A percentile compares a stretch with the other conserved stretches of the same genome.
Conservation (phyloP, 2,888 invertebrate genomes). For the Euphydryas editha region DNA sequence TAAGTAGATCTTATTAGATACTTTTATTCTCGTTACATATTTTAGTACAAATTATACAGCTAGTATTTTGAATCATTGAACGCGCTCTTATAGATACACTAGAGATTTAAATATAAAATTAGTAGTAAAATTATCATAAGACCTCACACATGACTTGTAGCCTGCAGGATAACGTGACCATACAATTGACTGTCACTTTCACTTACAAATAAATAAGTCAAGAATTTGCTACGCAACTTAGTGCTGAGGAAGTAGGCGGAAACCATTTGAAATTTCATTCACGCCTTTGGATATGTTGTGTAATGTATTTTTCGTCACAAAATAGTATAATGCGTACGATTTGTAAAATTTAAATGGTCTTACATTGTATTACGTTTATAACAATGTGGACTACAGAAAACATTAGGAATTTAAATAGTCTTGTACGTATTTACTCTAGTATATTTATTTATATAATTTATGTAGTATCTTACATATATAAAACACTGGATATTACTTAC, state of each 20-base stretch:
- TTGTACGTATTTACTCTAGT: not conserved
- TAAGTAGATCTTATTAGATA: no score
- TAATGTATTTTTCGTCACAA: conserved; percentile 32
- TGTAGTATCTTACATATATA: no score
- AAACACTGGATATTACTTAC: no score
- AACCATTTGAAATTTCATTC: conserved; percentile 31
- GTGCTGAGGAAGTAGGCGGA: conserved; percentile 28
- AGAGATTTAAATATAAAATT: no score
- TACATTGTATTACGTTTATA: not conserved
- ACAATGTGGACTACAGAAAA: not conserved
- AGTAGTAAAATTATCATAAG: not conserved
- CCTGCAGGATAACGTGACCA: conserved; percentile 31
- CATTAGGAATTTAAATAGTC: not conserved
- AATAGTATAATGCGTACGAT: conserved; percentile 27
- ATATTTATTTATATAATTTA: no score
- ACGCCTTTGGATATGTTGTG: conserved; percentile 24
- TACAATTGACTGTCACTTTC: conserved; percentile 38
- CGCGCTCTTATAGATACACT: no score
- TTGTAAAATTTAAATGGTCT: conserved; percentile 16
- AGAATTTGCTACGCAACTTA: conserved; percentile 32
- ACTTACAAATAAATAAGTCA: conserved; percentile 35
- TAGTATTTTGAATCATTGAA: no score
- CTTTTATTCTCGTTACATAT: no score
- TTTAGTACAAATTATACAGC: no score
- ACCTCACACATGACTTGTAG: conserved; percentile 20